Evolutionary conservation across 2,113 vertebrate genomes (phyloP).

Genomic region (Cairina moschata): DNA sequence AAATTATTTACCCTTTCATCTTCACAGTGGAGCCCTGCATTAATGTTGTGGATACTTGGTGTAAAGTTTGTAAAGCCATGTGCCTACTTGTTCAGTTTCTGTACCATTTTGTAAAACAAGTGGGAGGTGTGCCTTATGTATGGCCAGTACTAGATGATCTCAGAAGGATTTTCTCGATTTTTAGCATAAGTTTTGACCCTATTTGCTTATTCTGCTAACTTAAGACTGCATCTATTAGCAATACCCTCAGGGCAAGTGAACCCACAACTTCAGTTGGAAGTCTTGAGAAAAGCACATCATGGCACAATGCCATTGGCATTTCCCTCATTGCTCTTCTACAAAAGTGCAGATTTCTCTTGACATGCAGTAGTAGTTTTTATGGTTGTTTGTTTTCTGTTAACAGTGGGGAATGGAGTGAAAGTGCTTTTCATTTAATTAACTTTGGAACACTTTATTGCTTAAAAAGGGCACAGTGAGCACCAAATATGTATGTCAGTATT

Average conservation of each 20-base stretch:
- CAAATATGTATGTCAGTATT: not conserved
- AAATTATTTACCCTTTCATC: not conserved
- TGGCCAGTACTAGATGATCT: not conserved
- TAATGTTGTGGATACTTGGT: not conserved
- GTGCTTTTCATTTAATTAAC: not conserved
- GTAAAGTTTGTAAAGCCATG: not conserved
- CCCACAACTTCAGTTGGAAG: too few species aligned
- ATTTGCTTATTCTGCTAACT: not conserved
- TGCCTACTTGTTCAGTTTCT: not conserved
- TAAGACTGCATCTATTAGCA: not conserved
- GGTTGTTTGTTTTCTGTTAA: not conserved
- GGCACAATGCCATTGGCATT: not conserved
- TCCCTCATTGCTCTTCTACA: not conserved
- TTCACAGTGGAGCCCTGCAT: not conserved
- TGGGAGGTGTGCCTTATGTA: not conserved
- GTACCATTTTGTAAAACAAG: not conserved
- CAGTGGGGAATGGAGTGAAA: not conserved
- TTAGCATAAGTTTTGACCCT: not conserved
- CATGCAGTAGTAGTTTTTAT: not conserved
- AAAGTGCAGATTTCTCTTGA: not conserved
- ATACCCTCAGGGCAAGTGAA: not conserved
- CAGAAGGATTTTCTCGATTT: not conserved
- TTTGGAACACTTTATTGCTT: not conserved
- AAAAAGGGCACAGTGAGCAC: not conserved
- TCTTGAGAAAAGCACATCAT: not conserved